Evolutionary conservation across 2,113 vertebrate species (phyloP).

Genomic region (Brachyhypopomus occidentalis): DNA sequence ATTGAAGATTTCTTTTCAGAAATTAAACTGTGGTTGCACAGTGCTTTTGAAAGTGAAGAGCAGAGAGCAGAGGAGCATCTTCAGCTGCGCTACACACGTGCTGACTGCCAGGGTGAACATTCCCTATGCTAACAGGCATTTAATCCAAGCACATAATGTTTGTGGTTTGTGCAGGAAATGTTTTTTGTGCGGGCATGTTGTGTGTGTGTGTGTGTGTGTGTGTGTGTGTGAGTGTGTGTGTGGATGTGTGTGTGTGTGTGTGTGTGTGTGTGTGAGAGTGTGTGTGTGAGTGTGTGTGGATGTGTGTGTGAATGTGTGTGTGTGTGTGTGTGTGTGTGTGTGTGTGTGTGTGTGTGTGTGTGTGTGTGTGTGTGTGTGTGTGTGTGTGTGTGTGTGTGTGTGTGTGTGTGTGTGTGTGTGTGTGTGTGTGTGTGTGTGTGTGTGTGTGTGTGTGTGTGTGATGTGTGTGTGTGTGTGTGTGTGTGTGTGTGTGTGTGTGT

Average conservation of each 20-base stretch:
- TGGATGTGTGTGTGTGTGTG: neutral
- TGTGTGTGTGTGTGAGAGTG: constrained; percentile 17
- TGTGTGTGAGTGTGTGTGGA: constrained; percentile 38
- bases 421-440: constrained; percentile 12
- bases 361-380: neutral
- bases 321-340: constrained; percentile 9
- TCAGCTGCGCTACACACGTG: neutral
- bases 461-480: constrained; percentile 1
- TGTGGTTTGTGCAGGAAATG: too few relatives aligned
- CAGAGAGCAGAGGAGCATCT: neutral
- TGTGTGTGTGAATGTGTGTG: neutral
- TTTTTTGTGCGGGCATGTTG: too few relatives aligned
- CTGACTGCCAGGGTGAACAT: neutral
- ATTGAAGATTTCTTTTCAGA: neutral
- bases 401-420: constrained; percentile 15
- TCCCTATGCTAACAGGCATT: neutral
- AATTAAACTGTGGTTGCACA: neutral
- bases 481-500: constrained; percentile 13
- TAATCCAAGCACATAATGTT: neutral
- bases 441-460: neutral
- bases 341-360: constrained; percentile 22
- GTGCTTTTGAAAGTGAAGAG: neutral
- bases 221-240: neutral
- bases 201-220: constrained; percentile 22
- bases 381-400: neutral